phyloP scores from a whole-genome alignment of 64 coral and sea anemone species.

The Actinia tenebrosa region DNA sequence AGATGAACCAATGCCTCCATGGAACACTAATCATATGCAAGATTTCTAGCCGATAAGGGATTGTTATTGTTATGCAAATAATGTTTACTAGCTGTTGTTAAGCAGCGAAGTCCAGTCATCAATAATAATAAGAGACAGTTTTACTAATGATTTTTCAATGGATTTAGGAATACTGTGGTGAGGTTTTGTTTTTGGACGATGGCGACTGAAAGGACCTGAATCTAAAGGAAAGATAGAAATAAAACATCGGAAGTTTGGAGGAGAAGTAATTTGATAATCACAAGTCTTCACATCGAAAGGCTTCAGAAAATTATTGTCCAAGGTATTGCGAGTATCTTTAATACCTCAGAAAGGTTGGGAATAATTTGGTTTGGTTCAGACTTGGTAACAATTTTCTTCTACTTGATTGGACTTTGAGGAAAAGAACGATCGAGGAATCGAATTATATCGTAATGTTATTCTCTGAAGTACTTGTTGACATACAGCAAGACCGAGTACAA shows the following conservation, averaged over 20 bases:
- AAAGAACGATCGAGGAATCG: neutral
- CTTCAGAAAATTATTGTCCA: neutral
- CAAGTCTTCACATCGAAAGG: neutral
- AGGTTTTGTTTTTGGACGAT: neutral
- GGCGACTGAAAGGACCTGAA: neutral
- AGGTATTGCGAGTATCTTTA: too few relatives aligned
- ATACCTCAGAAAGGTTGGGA: neutral
- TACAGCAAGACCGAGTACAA: neutral
- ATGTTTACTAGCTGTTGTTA: constrained; percentile 5
- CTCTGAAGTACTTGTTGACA: neutral
- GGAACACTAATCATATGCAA: neutral
- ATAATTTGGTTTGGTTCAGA: too few relatives aligned
- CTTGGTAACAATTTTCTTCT: neutral
- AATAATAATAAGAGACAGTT: neutral
- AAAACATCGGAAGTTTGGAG: neutral
- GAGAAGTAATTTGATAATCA: neutral
- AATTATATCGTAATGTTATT: neutral
- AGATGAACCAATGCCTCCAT: neutral
- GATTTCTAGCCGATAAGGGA: neutral
- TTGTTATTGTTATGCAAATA: constrained; percentile 22
- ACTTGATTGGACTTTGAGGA: neutral
- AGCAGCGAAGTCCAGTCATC: neutral
- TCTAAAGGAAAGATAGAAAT: neutral
- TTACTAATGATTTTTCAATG: neutral
- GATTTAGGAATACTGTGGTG: neutral